Percentiles rank a stretch among this genome's conserved stretches.
Evolutionary conservation across 2,113 vertebrate species (phyloP).

Genomic region (Platichthys flesus): DNA sequence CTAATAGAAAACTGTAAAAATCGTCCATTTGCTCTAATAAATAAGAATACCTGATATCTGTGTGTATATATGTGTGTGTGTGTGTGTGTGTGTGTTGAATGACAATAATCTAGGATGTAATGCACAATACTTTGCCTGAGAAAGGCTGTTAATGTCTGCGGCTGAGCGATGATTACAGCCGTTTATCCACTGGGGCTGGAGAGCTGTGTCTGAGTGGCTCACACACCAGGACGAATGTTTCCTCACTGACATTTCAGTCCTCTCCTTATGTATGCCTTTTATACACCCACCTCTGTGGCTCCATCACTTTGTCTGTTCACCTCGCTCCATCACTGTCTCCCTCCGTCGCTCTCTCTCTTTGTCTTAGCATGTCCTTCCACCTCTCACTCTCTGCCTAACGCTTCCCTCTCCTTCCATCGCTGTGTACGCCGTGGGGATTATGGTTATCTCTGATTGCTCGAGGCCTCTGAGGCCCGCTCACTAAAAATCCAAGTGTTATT

Average conservation of each 20-base stretch:
- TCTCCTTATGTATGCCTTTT: constrained; percentile 66
- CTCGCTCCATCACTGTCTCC: constrained; percentile 48
- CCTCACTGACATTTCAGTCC: constrained; percentile 63
- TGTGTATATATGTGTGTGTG: constrained; percentile 1
- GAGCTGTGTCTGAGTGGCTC: constrained; percentile 63
- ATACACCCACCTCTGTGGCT: constrained; percentile 63
- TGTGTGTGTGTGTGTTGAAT: constrained; percentile 11
- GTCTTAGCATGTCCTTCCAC: constrained; percentile 23
- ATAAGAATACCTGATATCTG: background rate
- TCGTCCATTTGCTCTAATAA: background rate
- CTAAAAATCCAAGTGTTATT: constrained; percentile 41
- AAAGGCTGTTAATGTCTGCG: constrained; percentile 49
- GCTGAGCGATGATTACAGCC: constrained; percentile 63
- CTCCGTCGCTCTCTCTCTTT: constrained; percentile 39
- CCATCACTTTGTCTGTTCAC: constrained; percentile 51
- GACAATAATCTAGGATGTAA: constrained; percentile 37
- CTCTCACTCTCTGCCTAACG: constrained; percentile 1
- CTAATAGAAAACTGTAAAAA: background rate
- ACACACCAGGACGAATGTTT: constrained; percentile 67
- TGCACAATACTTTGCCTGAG: constrained; percentile 39
- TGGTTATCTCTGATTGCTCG: constrained; percentile 63
- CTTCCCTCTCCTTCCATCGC: constrained; percentile 25
- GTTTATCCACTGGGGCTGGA: constrained; percentile 53
- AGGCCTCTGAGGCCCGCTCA: constrained; percentile 52
- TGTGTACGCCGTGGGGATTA: constrained; percentile 56